Percentiles rank a stretch among this genome's conserved stretches.
phyloP scores from a whole-genome alignment of 1,140 invertebrate genomes.

The Euglossa dilemma region DNA sequence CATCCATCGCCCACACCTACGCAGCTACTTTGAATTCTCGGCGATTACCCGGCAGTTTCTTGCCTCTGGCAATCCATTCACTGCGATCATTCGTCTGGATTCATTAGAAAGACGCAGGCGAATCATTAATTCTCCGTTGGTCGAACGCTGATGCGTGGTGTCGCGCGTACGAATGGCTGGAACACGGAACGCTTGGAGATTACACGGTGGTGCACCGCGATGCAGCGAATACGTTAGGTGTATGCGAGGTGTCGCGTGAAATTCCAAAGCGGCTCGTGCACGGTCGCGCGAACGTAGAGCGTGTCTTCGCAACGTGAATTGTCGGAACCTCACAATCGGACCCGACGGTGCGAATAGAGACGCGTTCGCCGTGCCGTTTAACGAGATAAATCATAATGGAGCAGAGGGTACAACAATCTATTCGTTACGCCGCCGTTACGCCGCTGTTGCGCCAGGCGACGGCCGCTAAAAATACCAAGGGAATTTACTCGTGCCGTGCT shows the following conservation, averaged over 20 bases:
- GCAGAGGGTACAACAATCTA: conserved; percentile 27
- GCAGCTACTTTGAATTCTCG: no score
- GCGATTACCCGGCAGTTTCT: no score
- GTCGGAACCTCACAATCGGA: conserved; percentile 9
- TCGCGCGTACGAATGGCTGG: background rate
- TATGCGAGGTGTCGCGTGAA: conserved; percentile 12
- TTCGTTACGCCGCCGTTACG: conserved; percentile 7
- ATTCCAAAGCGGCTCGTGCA: conserved; percentile 25
- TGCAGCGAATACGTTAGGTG: background rate
- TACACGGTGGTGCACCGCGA: no score
- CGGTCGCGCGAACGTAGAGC: background rate
- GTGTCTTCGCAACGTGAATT: background rate
- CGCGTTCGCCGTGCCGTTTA: conserved; percentile 38
- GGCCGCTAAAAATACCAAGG: conserved; percentile 18
- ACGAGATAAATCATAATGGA: conserved; percentile 44
- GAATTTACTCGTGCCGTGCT: background rate
- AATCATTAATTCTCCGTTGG: no score
- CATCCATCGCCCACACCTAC: no score
- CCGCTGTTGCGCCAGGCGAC: no score
- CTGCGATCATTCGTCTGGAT: background rate
- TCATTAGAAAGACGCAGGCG: background rate
- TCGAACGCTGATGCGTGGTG: no score
- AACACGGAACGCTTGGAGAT: background rate
- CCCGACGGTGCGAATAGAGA: conserved; percentile 13
- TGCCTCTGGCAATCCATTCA: no score